phyloP scores from a whole-genome alignment of 1,140 invertebrate species.

The Gonioctena quinquepunctata region DNA sequence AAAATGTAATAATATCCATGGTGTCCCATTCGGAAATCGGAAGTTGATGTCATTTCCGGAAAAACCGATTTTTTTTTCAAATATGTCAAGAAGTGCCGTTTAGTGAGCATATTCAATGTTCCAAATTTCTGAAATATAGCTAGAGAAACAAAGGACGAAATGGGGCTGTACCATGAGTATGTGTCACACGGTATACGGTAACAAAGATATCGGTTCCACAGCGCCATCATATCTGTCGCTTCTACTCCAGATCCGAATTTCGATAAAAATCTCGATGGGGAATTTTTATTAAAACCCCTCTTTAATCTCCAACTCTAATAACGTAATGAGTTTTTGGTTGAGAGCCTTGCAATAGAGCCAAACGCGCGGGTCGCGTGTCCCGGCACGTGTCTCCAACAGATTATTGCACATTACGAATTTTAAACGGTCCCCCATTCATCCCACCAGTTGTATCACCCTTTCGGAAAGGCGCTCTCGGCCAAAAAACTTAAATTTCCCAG shows the following conservation, averaged over 20 bases:
- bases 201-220: too few relatives aligned
- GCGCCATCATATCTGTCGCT: neutral
- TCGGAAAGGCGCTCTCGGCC: neutral
- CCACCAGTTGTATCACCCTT: conserved; percentile 2
- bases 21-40: too few relatives aligned
- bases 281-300: conserved; percentile 21
- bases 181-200: too few relatives aligned
- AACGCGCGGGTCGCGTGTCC: conserved; percentile 25
- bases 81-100: too few relatives aligned
- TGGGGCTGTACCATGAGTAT: too few relatives aligned
- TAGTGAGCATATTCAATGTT: too few relatives aligned
- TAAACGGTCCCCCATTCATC: conserved; percentile 17
- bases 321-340: conserved; percentile 39
- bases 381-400: conserved; percentile 27
- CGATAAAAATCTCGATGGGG: neutral
- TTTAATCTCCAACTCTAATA: conserved; percentile 31
- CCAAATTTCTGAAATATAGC: too few relatives aligned
- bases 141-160: too few relatives aligned
- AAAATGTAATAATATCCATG: too few relatives aligned
- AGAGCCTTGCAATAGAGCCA: conserved; percentile 28
- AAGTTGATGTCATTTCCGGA: too few relatives aligned
- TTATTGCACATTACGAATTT: conserved; percentile 35
- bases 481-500: conserved; percentile 1
- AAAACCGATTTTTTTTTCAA: too few relatives aligned
- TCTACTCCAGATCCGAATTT: neutral